Percentiles rank a stretch among this genome's conserved stretches.
Evolutionary conservation across 2,797 vertebrate species (phyloP).

Genomic region (Acrossocheilus fasciatus): DNA sequence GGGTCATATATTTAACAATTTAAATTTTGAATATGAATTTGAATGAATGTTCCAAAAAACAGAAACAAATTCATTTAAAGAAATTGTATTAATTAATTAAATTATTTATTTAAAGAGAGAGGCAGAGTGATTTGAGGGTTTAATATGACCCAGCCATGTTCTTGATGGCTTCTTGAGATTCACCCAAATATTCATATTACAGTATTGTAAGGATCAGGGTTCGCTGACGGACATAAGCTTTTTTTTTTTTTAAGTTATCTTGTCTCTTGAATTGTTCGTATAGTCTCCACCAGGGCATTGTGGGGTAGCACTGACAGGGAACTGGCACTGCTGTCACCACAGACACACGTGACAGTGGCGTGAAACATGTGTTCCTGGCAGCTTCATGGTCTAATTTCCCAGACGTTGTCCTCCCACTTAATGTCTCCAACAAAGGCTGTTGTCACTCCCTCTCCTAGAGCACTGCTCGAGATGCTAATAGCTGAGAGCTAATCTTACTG

Average conservation of each 20-base stretch:
- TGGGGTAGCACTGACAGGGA: constrained; percentile 29
- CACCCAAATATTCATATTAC: not conserved
- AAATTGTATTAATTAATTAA: not conserved
- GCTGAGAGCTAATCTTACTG: constrained; percentile 64
- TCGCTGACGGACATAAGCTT: not conserved
- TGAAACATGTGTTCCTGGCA: constrained; percentile 52
- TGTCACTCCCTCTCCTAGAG: constrained; percentile 37
- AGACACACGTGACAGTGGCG: constrained; percentile 36
- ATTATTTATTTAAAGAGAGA: not conserved
- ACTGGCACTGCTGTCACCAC: constrained; percentile 31
- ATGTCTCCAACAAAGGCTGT: constrained; percentile 57
- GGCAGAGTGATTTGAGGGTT: not conserved
- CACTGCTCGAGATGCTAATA: constrained; percentile 60
- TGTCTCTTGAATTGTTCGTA: not conserved
- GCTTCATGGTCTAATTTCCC: constrained; percentile 35
- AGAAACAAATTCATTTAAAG: no score
- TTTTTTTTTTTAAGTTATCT: not conserved
- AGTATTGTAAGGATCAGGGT: not conserved
- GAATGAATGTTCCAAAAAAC: not conserved
- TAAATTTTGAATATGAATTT: no score
- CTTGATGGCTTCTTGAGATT: not conserved
- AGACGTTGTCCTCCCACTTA: constrained; percentile 33
- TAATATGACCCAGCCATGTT: not conserved
- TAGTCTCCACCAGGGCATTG: constrained; percentile 22
- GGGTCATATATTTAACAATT: no score